Evolutionary conservation across 2,797 vertebrate species (phyloP), one percentile per base, ranked within the genome.

Genomic region (Gymnothorax javanicus): DNA sequence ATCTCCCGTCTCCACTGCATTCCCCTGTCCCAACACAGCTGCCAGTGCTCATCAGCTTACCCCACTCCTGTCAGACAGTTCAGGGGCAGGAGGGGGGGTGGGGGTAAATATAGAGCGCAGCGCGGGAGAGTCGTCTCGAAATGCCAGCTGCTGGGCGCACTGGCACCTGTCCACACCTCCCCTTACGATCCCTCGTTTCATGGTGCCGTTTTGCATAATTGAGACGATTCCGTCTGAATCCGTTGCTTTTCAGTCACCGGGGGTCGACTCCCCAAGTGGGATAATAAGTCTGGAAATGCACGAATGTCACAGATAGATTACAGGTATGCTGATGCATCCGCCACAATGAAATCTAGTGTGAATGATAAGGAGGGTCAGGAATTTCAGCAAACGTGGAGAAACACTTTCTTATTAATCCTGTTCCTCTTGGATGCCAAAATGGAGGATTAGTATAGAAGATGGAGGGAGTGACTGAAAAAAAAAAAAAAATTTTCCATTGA

Each of bases 1-100:
- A 23, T 1, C 77, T 27, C 33, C 77, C 77, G 23, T 9, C 73
- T 89, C 89, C 88, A 90, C 92, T 90, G 91, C 92, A 90, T 88
- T 94, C 92, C 94, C 89, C 94, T 94, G 96, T 96, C 94, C 92
- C 89, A 87, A 91, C 23, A 84, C 93, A 93, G 95, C 95, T 98
- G 97, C 92, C 92, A 91, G 94, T 94, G 95, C 97, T 97, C 82
- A 88, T 98, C 95, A 94, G 90, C 73, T 85, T 90, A 87, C 33
- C 27, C 15, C 58, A 33, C 27, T 4, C 59, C 83, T 20, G 17
- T 17, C 87, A 87, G 82, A 86, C 64, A 0, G 52, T 3, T 0
- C 85, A 73, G 59, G 2, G 71, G 83, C 25, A 71, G 87, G 88
- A 84, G 0, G 56, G 6, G 1, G 27, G 25, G 20, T n/a, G 88